Evolutionary conservation across 92 coral and sea anemone species (phyloP), one percentile per base, ranked within the genome.

Genomic region (Porites divaricata): DNA sequence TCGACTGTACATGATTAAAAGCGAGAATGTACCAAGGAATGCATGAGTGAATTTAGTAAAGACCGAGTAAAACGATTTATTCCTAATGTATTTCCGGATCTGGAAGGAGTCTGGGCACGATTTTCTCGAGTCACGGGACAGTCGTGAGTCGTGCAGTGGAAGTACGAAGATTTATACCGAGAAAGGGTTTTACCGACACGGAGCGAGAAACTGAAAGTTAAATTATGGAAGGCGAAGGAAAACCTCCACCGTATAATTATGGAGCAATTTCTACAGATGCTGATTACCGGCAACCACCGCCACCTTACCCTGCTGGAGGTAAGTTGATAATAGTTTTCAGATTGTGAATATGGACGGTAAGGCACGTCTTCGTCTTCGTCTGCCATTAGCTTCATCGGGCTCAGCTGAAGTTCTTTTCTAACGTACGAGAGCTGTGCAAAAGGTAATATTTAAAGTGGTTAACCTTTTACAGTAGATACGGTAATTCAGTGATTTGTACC

Each of bases 241-340:
- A 88, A 49, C 96, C 96, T 71, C 96, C 96, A 9, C 90, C 96
- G 51, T 93, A 93, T 51, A 93, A 93, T 57, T 93, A 93, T 70
- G 96, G 96, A 52, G 96, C 96, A 22, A 90, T 88, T 17, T 85
- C 90, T 5, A 85, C 74, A 86, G 83, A 81, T 73, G 76, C 89
- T 16, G 83, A 76, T 21, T 70, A 81, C 75, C 45, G 4, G 7
- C 73, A 65, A 10, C 76, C 84, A 13, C 95, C 93, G 24, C 95
- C 92, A 19, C 95, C 95, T 0, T 91, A 91, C 61, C 68, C 90
- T 14, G 66, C 89, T 7, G 54, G 64, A 84, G 92, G 92, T 91
- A 80, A 11, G 21, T 79, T 7, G 70, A 67, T 41, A n/a, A 59
- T 28, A 26, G 61, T 9, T 22, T 49, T 53, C 12, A 8, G 61